Conservation (phyloP, 2,113 vertebrate species). For the Hyperopisus bebe region DNA sequence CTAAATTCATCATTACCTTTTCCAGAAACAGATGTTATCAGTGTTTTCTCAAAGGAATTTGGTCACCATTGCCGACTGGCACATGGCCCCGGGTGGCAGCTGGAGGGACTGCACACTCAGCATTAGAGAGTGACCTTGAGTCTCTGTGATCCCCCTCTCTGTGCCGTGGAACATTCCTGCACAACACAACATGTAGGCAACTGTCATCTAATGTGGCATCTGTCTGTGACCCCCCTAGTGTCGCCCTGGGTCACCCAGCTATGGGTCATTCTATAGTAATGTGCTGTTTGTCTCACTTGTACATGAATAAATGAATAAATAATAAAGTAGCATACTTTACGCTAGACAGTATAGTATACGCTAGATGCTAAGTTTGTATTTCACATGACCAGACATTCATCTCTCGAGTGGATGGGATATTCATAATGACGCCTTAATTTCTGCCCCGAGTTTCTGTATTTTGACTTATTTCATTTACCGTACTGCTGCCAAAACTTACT, state of each 20-base stretch:
- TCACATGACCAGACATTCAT: not conserved
- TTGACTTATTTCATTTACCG: not conserved
- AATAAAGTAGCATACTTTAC: not conserved
- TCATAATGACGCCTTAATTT: not conserved
- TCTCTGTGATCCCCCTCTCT: not conserved
- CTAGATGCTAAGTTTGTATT: not conserved
- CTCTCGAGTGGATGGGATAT: not conserved
- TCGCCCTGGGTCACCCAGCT: not conserved
- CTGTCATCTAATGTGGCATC: not conserved
- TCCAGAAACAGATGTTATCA: constrained; percentile 17
- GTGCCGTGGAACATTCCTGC: not conserved
- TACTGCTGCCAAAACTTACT: not conserved
- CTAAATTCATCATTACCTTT: not conserved
- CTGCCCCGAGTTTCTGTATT: not conserved
- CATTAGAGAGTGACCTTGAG: not conserved
- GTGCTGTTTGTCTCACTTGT: not conserved
- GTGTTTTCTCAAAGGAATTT: not conserved
- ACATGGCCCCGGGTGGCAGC: constrained; percentile 2
- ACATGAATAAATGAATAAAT: not conserved
- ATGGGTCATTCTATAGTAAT: not conserved
- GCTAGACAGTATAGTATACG: too few species aligned
- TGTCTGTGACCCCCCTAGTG: not conserved
- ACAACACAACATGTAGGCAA: not conserved
- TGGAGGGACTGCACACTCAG: not conserved
- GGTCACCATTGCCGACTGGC: not conserved